Evolutionary conservation across 1,140 invertebrate genomes (phyloP), one percentile per base, ranked within the genome.

Genomic region (Aphelenchoides fujianensis): DNA sequence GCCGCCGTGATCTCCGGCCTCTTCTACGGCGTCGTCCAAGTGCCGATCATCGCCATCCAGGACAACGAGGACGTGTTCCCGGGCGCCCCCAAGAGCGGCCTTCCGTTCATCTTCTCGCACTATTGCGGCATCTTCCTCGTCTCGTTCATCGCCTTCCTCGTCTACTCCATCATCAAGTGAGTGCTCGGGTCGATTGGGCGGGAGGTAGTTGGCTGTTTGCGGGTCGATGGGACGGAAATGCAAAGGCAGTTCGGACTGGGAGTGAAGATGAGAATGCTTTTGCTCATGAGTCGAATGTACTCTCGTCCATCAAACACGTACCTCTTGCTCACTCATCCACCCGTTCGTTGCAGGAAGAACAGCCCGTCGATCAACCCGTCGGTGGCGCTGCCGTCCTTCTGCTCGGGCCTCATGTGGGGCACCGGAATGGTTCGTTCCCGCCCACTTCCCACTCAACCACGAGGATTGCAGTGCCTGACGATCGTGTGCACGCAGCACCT

Each of bases 91-190:
- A 34, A 41, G 7, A 37, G 35, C 28, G 76, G 75, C 12, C 48
- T 77, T 36, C 70, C 61, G 32, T 77, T 78, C 31, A 52, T 74
- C 28, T 77, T 77, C 32, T 70, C 77, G 2, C 76, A 79, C 53
- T 77, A 69, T 61, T 79, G 67, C 54, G 75, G 75, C 5, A 57
- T 74, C 27, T 77, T 79, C 48, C 67, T 79, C 48, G 64, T 52
- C 16, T 48, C 72, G 27, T 69, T 76, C 2, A 9, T 67, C 32
- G 68, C 63, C 48, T 77, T 77, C 55, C 55, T 77, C 41, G 53
- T 61, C 5, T 76, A 75, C 64, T 28, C n/a, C 1, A 16, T 61
- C 37, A 1, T n/a, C 1, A 61, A 61, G 57, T 61, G 27, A 27
- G 27, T n/a, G n/a, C n/a, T n/a, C 1, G 1, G 2, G n/a, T n/a